Evolutionary conservation across 2,797 vertebrate genomes (phyloP).

Genomic region (Ceryle rudis): DNA sequence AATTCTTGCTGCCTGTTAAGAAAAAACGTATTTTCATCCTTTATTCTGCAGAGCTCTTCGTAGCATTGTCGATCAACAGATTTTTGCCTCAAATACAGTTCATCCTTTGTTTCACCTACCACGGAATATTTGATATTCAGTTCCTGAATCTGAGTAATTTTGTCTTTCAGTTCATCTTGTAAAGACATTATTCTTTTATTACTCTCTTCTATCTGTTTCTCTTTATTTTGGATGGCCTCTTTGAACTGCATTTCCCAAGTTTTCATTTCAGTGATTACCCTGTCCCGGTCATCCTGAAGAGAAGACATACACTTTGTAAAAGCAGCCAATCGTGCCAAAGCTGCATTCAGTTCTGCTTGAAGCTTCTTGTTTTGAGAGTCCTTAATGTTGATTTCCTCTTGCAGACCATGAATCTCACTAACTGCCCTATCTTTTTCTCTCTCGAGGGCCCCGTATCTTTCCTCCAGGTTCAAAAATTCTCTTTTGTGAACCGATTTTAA

Average conservation of each 20-base stretch:
- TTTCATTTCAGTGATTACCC: conserved; percentile 73
- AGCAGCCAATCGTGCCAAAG: conserved; percentile 79
- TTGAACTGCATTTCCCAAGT: conserved; percentile 82
- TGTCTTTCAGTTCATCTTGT: conserved; percentile 81
- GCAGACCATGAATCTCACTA: conserved; percentile 69
- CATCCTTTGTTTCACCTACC: conserved; percentile 79
- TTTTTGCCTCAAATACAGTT: conserved; percentile 71
- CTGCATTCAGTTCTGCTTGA: conserved; percentile 78
- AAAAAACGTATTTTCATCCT: conserved; percentile 80
- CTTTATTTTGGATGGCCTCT: conserved; percentile 83
- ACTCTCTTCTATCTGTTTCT: conserved; percentile 83
- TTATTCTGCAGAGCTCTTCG: conserved; percentile 81
- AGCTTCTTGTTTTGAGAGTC: conserved; percentile 80
- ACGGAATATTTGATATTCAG: conserved; percentile 72
- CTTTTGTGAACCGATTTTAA: conserved; percentile 67
- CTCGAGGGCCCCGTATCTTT: conserved; percentile 72
- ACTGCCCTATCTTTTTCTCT: conserved; percentile 69
- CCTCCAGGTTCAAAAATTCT: conserved; percentile 76
- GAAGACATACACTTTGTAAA: conserved; percentile 77
- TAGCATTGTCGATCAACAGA: conserved; percentile 78
- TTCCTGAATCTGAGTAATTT: conserved; percentile 78
- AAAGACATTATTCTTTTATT: conserved; percentile 79
- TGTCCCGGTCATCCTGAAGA: conserved; percentile 74
- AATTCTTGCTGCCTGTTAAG: conserved; percentile 75
- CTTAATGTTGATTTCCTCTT: conserved; percentile 68